phyloP scores from a whole-genome alignment of 1,140 invertebrate genomes.

The Paralvinella palmiformis region DNA sequence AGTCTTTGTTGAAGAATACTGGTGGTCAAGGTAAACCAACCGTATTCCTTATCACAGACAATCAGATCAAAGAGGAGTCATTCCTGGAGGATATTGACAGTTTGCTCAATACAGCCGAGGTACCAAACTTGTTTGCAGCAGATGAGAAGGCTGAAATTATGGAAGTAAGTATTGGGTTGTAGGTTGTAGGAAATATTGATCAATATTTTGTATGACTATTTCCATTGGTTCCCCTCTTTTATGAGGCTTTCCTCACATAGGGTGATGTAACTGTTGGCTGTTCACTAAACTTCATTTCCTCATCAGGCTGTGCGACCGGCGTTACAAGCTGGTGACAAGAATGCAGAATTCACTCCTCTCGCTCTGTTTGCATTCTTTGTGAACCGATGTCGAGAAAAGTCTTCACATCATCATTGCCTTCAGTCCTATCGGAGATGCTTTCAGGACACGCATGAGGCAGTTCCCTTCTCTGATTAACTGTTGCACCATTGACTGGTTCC shows the following conservation, averaged over 20 bases:
- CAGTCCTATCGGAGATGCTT: conserved; percentile 51
- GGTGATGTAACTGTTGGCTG: too few species aligned
- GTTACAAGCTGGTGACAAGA: conserved; percentile 42
- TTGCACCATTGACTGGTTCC: conserved; percentile 53
- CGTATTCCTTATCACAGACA: conserved; percentile 49
- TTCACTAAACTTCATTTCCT: too few species aligned
- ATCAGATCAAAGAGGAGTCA: conserved; percentile 51
- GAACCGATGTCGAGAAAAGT: conserved; percentile 45
- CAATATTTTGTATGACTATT: neutral
- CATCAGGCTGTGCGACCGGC: conserved; percentile 45
- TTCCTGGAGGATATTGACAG: conserved; percentile 52
- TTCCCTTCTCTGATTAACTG: conserved; percentile 52
- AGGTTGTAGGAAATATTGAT: neutral
- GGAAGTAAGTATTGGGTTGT: conserved; percentile 35
- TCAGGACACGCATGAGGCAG: conserved; percentile 48
- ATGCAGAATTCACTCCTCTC: conserved; percentile 47
- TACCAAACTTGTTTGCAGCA: conserved; percentile 50
- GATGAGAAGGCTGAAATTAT: conserved; percentile 52
- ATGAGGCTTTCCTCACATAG: too few species aligned
- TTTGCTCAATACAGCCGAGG: conserved; percentile 51
- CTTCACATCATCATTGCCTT: conserved; percentile 51
- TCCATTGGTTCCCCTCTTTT: too few species aligned
- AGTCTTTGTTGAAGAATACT: conserved; percentile 42
- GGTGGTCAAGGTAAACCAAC: conserved; percentile 44
- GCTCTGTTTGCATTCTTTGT: conserved; percentile 50